Evolutionary conservation across 2,888 invertebrate species (phyloP), one percentile per base, ranked within the genome.

Genomic region (Hyposoter didymator): DNA sequence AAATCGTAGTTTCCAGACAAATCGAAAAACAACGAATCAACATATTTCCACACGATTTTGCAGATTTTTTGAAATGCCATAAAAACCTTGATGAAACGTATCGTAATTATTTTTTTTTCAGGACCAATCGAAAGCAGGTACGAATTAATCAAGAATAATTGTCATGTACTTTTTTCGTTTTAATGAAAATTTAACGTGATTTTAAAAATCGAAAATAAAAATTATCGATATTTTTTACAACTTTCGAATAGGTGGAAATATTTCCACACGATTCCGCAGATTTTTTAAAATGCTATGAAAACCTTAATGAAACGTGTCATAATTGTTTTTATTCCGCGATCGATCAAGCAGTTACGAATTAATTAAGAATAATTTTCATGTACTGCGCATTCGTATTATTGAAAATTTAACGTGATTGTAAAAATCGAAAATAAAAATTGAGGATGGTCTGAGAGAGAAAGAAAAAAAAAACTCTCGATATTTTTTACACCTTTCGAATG

Each of bases 391-490:
- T 55, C 12, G 4, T 55, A 28, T 22, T 22, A 22, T 28, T 10
- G 12, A 55, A 12, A 22, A 4, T 55, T 55, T 22, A 10, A 28
- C 28, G 55, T 55, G 12, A 22, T 55, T 12, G 22, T 55, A 12
- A 28, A 3, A 22, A 39, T 39, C 7, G 39, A 39, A 39, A 59
- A 28, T 59, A 28, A 74, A 86, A 82, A 62, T 39, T 55, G 74
- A 70, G 52, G 75, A 66, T 28, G 28, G 35, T 49, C 47, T 45
- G 64, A 52, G 49, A 43, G 64, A 52, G 75, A 59, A 39, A 12
- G 10, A 43, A 43, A 28, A 10, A 52, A 72, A 66, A 43, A 49
- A 12, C 5, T 32, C 19, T 35, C 12, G 22, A 28, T 12, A 59
- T 45, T 17, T 45, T 12, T 49, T n/a, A 47, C 72, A 49, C 35